These are phyloP conservation scores for Drosophila repleta DNA, from an alignment of 1,140 invertebrate genomes.

Conservation along the genomic window DNA sequence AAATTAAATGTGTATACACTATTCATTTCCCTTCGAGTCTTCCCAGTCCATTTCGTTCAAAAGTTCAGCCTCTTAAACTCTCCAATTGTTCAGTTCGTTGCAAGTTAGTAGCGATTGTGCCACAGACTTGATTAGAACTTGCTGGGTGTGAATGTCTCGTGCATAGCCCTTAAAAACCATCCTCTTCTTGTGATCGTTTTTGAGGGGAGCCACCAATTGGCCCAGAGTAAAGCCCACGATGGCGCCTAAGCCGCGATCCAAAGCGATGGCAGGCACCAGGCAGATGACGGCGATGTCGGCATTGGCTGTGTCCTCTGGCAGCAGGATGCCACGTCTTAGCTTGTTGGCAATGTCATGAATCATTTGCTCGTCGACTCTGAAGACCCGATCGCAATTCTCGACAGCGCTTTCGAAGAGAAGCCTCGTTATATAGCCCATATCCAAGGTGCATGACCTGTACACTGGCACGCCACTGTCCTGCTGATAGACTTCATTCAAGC, in stretches of 20 bases:
- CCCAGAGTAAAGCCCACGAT: background rate
- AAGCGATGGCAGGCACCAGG: background rate
- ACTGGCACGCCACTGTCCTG: background rate
- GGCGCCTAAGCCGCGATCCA: background rate
- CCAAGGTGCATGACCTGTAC: background rate
- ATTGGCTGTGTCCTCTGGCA: background rate
- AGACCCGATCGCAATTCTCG: background rate
- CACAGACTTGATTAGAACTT: background rate
- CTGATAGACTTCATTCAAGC: too few species aligned
- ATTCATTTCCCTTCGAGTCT: too few species aligned
- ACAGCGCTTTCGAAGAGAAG: background rate
- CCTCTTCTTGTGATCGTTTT: background rate
- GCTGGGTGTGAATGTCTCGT: background rate
- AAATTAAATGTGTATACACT: too few species aligned
- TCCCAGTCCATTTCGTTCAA: too few species aligned
- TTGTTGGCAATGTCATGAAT: background rate
- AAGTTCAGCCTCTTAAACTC: too few species aligned
- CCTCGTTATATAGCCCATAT: background rate
- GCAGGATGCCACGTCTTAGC: background rate
- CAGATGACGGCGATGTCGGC: background rate
- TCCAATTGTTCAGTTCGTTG: background rate
- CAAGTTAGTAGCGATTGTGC: background rate
- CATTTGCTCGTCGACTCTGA: background rate
- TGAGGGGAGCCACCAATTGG: background rate
- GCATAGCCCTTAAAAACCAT: background rate